phyloP scores from a whole-genome alignment of 2,888 invertebrate species.

The Acleris laterana region DNA sequence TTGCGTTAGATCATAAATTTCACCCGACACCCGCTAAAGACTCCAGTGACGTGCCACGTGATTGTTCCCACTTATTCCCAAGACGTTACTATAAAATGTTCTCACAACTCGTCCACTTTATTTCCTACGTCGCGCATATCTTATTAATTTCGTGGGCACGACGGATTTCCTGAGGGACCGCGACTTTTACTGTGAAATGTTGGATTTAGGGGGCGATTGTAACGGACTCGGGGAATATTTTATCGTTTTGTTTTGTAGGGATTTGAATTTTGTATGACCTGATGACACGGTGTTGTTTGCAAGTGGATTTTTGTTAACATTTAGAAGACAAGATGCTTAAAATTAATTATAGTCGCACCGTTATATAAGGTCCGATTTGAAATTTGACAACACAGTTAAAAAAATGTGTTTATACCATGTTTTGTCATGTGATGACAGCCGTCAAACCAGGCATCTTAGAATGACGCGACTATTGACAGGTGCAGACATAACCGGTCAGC shows the following conservation, averaged over 20 bases:
- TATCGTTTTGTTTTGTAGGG: conserved; percentile 10
- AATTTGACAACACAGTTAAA: too few relatives aligned
- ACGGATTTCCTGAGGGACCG: conserved; percentile 27
- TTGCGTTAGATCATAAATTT: conserved; percentile 5
- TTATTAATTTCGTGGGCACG: conserved; percentile 32
- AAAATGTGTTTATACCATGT: too few relatives aligned
- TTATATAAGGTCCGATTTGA: too few relatives aligned
- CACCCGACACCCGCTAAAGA: conserved; percentile 7
- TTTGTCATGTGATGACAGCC: too few relatives aligned
- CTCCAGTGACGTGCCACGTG: conserved; percentile 12
- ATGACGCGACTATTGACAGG: too few relatives aligned
- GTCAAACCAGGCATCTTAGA: too few relatives aligned
- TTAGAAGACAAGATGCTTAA: too few relatives aligned
- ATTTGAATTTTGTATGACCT: conserved; percentile 8
- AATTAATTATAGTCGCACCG: too few relatives aligned
- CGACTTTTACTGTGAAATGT: conserved; percentile 21
- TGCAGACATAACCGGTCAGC: too few relatives aligned
- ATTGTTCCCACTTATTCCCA: conserved; percentile 21
- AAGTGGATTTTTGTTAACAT: too few relatives aligned
- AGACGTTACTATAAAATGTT: conserved; percentile 27
- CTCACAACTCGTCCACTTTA: conserved; percentile 21
- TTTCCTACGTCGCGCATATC: conserved; percentile 24
- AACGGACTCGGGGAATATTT: not conserved
- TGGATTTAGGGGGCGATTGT: conserved; percentile 1
- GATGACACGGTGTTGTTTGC: conserved; percentile 6